A percentile compares a stretch with the other conserved stretches of the same genome.
phyloP scores from a whole-genome alignment of 2,113 vertebrate species.

The Ardeotis arabs region DNA sequence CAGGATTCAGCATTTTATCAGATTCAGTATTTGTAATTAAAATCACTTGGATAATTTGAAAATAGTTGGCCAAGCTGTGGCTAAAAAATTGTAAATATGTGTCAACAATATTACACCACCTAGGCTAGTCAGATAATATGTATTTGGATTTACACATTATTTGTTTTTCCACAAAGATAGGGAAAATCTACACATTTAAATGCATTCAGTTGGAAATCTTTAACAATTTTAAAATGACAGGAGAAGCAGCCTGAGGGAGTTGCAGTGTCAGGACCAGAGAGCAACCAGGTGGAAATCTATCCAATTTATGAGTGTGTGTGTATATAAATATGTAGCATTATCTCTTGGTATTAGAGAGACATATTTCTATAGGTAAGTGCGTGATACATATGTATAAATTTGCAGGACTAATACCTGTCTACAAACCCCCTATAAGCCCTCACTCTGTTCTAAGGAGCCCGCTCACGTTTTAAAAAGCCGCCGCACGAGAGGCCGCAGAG shows the following conservation, averaged over 20 bases:
- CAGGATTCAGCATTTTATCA: neutral
- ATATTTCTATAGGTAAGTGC: rapidly evolving
- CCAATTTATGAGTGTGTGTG: rapidly evolving
- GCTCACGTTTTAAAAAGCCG: neutral
- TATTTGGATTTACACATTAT: neutral
- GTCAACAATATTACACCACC: neutral
- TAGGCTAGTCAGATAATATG: rapidly evolving
- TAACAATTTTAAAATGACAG: rapidly evolving
- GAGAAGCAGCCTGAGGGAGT: neutral
- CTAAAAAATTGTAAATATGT: neutral
- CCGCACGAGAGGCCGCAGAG: neutral
- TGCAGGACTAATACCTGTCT: neutral
- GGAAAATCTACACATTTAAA: neutral
- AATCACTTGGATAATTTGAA: neutral
- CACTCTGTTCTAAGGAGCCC: neutral
- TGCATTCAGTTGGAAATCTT: neutral
- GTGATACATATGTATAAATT: rapidly evolving
- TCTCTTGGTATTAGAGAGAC: rapidly evolving
- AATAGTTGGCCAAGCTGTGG: neutral
- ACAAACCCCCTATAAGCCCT: neutral
- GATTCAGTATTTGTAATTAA: neutral
- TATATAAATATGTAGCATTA: rapidly evolving
- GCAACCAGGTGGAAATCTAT: rapidly evolving
- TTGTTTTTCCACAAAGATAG: neutral
- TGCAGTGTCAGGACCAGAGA: rapidly evolving